Percentiles rank a stretch among this genome's conserved stretches.
Evolutionary conservation across 2,797 vertebrate species (phyloP).

Genomic region (Furcifer pardalis): DNA sequence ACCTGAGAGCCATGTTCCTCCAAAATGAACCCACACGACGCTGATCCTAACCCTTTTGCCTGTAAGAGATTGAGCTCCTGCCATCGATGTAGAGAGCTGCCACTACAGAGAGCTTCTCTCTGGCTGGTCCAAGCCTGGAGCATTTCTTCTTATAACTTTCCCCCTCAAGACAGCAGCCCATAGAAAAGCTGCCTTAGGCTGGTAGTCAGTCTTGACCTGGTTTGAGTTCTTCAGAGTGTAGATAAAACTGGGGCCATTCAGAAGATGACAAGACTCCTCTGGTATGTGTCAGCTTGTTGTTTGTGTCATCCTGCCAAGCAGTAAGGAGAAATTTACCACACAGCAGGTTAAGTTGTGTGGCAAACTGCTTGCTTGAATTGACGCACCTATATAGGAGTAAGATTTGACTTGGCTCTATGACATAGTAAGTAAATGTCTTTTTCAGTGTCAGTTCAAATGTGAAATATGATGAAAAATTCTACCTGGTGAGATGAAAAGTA

Average conservation of each 20-base stretch:
- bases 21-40: too few relatives aligned
- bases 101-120: not conserved
- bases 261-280: not conserved
- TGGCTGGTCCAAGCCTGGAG: not conserved
- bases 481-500: slow-evolving; percentile 3
- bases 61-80: not conserved
- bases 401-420: slow-evolving; percentile 13
- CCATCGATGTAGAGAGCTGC: not conserved
- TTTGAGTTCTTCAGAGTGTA: not conserved
- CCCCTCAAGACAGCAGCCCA: not conserved
- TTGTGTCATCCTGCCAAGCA: not conserved
- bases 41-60: not conserved
- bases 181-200: too few relatives aligned
- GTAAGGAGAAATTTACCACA: not conserved
- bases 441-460: slow-evolving; percentile 29
- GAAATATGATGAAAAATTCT: slow-evolving; percentile 33
- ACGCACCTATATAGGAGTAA: not conserved
- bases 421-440: slow-evolving; percentile 24
- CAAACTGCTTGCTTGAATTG: not conserved
- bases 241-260: not conserved
- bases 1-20: too few relatives aligned
- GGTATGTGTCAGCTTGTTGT: not conserved
- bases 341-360: not conserved
- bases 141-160: not conserved
- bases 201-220: not conserved